A percentile compares a stretch with the other conserved stretches of the same genome.
phyloP scores from a whole-genome alignment of 2,113 vertebrate species.

The Actenoides lindsayi region DNA sequence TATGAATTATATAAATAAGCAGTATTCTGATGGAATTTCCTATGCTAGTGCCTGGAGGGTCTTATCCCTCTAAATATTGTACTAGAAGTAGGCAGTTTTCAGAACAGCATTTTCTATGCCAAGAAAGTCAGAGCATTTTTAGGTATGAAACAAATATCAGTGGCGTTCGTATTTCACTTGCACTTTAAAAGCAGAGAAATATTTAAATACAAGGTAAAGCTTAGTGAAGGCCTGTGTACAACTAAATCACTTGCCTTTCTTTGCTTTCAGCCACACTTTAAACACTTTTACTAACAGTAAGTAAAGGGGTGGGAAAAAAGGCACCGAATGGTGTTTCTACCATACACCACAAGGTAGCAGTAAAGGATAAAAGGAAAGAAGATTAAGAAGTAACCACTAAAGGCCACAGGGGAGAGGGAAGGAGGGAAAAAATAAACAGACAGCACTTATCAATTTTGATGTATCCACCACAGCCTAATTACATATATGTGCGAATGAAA shows the following conservation, averaged over 20 bases:
- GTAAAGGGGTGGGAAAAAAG: background rate
- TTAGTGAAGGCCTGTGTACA: background rate
- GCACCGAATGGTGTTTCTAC: background rate
- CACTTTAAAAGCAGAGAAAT: background rate
- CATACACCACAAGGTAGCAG: conserved; percentile 37
- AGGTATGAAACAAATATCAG: background rate
- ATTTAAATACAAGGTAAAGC: background rate
- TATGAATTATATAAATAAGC: background rate
- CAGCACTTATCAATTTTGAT: background rate
- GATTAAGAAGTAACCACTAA: background rate
- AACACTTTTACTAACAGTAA: background rate
- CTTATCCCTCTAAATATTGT: background rate
- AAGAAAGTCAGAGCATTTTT: background rate
- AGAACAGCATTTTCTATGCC: background rate
- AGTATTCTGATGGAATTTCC: background rate
- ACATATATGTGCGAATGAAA: background rate
- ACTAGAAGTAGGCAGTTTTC: background rate
- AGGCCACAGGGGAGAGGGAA: background rate
- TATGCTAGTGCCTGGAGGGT: background rate
- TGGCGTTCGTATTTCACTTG: background rate
- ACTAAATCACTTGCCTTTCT: background rate
- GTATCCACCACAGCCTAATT: background rate
- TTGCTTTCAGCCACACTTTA: background rate
- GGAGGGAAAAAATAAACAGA: background rate
- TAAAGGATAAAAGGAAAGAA: conserved; percentile 28